These are phyloP conservation scores for Ooceraea biroi DNA, from an alignment of 1,140 invertebrate species.

Conservation along the genomic window DNA sequence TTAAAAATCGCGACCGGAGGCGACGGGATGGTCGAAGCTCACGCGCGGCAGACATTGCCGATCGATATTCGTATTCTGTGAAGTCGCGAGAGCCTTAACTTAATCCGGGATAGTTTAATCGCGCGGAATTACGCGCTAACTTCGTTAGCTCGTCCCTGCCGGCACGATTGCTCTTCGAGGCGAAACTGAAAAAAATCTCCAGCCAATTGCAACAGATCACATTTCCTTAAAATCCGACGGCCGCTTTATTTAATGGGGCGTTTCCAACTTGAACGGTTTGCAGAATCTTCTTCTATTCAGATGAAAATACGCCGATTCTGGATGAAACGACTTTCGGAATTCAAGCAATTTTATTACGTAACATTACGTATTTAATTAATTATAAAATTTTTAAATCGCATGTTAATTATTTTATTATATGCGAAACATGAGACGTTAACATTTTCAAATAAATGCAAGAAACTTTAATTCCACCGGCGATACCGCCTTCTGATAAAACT, in stretches of 20 bases:
- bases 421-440: neutral
- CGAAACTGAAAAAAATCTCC: neutral
- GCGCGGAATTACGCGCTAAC: slow-evolving; percentile 46
- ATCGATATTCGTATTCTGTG: slow-evolving; percentile 52
- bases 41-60: slow-evolving; percentile 6
- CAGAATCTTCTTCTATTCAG: too few species aligned
- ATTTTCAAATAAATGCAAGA: neutral
- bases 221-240: neutral
- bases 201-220: neutral
- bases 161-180: neutral
- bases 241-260: too few species aligned
- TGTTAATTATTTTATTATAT: neutral
- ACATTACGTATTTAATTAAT: too few species aligned
- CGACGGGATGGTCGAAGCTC: slow-evolving; percentile 14
- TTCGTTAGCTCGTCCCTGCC: slow-evolving; percentile 3
- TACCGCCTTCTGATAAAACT: neutral
- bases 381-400: too few species aligned
- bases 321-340: too few species aligned
- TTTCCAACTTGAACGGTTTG: too few species aligned
- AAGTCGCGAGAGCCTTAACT: slow-evolving; percentile 41
- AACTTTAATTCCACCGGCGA: neutral
- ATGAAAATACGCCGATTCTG: too few species aligned
- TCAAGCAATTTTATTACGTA: too few species aligned
- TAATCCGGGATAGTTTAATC: slow-evolving; percentile 55
- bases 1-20: slow-evolving; percentile 16